Evolutionary conservation across 53 echinoderm and acorn worm species (phyloP), one percentile per base, ranked within the genome.

Genomic region (Apostichopus leukothele): DNA sequence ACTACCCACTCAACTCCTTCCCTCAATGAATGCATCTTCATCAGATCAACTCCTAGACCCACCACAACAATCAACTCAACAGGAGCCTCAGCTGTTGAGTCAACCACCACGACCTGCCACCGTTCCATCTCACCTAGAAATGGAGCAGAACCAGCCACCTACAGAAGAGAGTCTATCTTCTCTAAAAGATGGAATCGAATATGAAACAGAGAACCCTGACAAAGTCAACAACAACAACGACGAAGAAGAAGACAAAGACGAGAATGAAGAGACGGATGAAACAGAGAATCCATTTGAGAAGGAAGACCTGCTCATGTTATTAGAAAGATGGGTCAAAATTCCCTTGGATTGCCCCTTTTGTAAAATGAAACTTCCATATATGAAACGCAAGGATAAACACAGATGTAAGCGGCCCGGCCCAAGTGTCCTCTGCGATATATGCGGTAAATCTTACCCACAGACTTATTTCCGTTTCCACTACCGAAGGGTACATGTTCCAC

Each of bases 391-490:
- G 53, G 88, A 87, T 26, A 74, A 55, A 25, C 88, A 87, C 27
- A 73, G 88, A 16, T 87, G 88, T 25, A 74, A 75, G 88, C 74
- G 88, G 50, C 74, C 75, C 12, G 59, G 74, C 22, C 88, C 88
- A 13, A 74, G 75, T 59, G 75, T 87, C 53, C 75, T 92, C 14
- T 92, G 92, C 61, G 92, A 92, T 13, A 75, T 92, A 20, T 92
- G 92, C 83, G 92, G 92, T 9, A 92, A 92, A 61, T 89, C 90
- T 55, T 92, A 89, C 75, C 88, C 88, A 23, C 88, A 87, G 75
- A 87, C 88, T 75, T 87, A 87, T 51, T 87, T 87, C 53, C 74
- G 88, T 10, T 87, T 87, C 54, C 88, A 87, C 75, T 87, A 87
- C 39, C 74, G 75, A 50, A 74, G 88, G 75, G 88, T 87, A 4